phyloP scores from a whole-genome alignment of 2,113 vertebrate genomes.

The Rissa tridactyla region DNA sequence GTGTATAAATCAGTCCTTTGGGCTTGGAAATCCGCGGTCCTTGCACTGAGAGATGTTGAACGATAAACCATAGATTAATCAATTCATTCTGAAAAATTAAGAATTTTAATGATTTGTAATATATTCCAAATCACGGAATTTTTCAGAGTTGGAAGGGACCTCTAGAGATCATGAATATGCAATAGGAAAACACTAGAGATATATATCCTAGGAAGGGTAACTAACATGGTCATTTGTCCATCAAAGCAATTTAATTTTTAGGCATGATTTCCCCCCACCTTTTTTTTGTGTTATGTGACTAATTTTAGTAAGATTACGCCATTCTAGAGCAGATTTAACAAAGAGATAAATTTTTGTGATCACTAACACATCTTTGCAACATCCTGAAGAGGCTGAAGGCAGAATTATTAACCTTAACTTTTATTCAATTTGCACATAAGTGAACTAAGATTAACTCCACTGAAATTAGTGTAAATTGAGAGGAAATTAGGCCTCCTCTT shows the following conservation, averaged over 20 bases:
- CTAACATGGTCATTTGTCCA: not conserved
- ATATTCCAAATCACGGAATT: too few relatives aligned
- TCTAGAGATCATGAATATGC: not conserved
- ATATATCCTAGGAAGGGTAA: not conserved
- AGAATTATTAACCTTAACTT: slow-evolving; percentile 24
- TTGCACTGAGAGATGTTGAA: not conserved
- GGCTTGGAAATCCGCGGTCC: not conserved
- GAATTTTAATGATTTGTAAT: not conserved
- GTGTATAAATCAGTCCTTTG: not conserved
- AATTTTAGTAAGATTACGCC: not conserved
- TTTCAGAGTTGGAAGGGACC: too few relatives aligned
- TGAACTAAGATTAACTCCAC: not conserved
- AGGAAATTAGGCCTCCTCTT: slow-evolving; percentile 1
- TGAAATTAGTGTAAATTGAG: slow-evolving; percentile 38
- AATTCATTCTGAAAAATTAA: not conserved
- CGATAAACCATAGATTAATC: not conserved
- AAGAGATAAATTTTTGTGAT: not conserved
- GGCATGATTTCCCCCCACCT: not conserved
- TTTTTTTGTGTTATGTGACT: not conserved
- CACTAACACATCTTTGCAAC: not conserved
- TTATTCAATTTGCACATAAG: not conserved
- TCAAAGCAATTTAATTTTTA: not conserved
- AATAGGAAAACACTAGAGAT: not conserved
- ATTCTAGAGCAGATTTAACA: not conserved
- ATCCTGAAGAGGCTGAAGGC: not conserved